Conservation (phyloP, 2,113 vertebrate species). For the Hirundichthys speculiger region DNA sequence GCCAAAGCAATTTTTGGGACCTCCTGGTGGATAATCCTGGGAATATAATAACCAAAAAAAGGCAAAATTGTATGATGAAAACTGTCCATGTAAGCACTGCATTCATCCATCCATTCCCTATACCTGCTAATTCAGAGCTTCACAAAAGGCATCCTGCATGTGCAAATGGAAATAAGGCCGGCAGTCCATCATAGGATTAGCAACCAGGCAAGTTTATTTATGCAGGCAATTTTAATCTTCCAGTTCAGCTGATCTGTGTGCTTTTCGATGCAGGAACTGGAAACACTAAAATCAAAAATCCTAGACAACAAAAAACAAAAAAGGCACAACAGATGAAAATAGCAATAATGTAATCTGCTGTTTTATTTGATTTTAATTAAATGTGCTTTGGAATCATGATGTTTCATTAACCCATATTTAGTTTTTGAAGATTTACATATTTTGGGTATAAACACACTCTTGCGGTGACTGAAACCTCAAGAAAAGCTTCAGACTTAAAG, state of each 20-base stretch:
- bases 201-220: conserved; percentile 17
- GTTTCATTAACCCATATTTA: not conserved
- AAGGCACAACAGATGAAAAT: not conserved
- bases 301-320: too few relatives aligned
- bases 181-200: conserved; percentile 54
- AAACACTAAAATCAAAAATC: not conserved
- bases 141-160: not conserved
- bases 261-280: conserved; percentile 5
- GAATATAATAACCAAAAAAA: conserved; percentile 39
- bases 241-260: conserved; percentile 19
- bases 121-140: conserved; percentile 32
- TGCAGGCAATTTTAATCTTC: conserved; percentile 36
- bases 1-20: conserved; percentile 28
- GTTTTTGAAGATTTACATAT: not conserved
- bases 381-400: not conserved
- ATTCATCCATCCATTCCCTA: conserved; percentile 25
- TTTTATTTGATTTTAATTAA: not conserved
- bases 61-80: conserved; percentile 13
- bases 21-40: conserved; percentile 32
- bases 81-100: conserved; percentile 33
- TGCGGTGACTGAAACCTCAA: not conserved
- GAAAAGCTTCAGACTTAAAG: too few relatives aligned
- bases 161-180: conserved; percentile 38
- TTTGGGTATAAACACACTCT: too few relatives aligned
- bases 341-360: not conserved